Conservation (phyloP, 2,797 vertebrate genomes). For the Arrhamphus sclerolepis region DNA sequence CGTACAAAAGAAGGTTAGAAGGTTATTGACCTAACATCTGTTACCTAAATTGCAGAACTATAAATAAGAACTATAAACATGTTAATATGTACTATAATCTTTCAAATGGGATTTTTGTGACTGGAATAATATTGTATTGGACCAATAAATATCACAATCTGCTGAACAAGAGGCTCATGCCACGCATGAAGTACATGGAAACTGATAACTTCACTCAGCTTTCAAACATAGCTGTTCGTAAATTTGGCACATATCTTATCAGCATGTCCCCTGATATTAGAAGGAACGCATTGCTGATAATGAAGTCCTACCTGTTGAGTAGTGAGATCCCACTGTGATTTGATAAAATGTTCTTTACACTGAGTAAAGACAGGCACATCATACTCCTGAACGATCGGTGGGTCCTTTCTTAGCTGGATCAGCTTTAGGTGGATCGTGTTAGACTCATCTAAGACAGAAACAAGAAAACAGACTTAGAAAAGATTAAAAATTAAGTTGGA, state of each 20-base stretch:
- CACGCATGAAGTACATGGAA: not conserved
- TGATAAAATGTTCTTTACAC: slow-evolving; percentile 93
- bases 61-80: not conserved
- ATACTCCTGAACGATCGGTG: slow-evolving; percentile 94
- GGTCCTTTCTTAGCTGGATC: slow-evolving; percentile 91
- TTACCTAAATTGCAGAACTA: not conserved
- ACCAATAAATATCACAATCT: not conserved
- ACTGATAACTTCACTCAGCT: slow-evolving; percentile 21
- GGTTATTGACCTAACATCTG: not conserved
- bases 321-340: slow-evolving; percentile 97
- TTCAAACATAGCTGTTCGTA: slow-evolving; percentile 17
- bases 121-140: slow-evolving; percentile 2
- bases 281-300: not conserved
- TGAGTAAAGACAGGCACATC: slow-evolving; percentile 96
- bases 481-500: too few species aligned
- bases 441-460: slow-evolving; percentile 86
- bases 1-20: not conserved
- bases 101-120: slow-evolving; percentile 9
- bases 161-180: not conserved
- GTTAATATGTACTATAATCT: not conserved
- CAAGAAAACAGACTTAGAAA: not conserved
- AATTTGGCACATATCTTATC: slow-evolving; percentile 11
- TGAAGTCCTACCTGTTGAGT: slow-evolving; percentile 89
- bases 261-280: not conserved
- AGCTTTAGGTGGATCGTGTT: slow-evolving; percentile 98